Evolutionary conservation across 2,113 vertebrate species (phyloP), one percentile per base, ranked within the genome.

Genomic region (Orthonyx spaldingii): DNA sequence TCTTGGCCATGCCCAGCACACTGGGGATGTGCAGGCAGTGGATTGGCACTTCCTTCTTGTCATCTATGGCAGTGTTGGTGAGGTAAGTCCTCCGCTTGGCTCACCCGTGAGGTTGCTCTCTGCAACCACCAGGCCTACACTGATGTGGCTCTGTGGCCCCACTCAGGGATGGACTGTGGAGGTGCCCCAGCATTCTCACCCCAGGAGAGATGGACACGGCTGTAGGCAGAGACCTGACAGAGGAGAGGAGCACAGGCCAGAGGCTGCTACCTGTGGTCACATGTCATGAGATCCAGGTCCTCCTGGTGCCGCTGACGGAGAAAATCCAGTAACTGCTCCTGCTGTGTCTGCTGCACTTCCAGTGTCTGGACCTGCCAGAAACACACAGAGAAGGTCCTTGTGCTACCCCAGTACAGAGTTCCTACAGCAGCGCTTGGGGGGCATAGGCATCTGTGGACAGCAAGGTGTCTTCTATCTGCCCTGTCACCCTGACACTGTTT

Each of bases 281-380:
- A 98, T 82, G 4, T 77, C 97, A 30, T 37, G 57, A 99, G 97
- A 66, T 99, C 97, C 53, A 98, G 92, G 59, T 99, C 98, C 6
- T 98, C 98, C 94, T 97, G 97, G 93, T 99, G 98, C 39, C 87
- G 93, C 94, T 98, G 97, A 84, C 98, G 98, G 53, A 98, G 64
- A 26, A 95, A 98, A 70, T 98, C 98, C 53, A 99, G 92, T 77
- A 99, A 87, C 78, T 98, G 94, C 49, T 94, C 96, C 47, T 98
- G 98, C 94, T 99, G 98, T 12, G 97, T 96, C 85, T 94, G 97
- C 91, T 99, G 98, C 79, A 99, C 96, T 93, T 99, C 98, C 94
- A 99, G 93, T 5, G 93, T 98, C 82, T 89, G 98, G 37, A 99
- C 98, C 99, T 99, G 87, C 7, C 4, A 2, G 8, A 17, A 71